Conservation (phyloP, 1,140 invertebrate genomes). For the Phenacoccus solenopsis region DNA sequence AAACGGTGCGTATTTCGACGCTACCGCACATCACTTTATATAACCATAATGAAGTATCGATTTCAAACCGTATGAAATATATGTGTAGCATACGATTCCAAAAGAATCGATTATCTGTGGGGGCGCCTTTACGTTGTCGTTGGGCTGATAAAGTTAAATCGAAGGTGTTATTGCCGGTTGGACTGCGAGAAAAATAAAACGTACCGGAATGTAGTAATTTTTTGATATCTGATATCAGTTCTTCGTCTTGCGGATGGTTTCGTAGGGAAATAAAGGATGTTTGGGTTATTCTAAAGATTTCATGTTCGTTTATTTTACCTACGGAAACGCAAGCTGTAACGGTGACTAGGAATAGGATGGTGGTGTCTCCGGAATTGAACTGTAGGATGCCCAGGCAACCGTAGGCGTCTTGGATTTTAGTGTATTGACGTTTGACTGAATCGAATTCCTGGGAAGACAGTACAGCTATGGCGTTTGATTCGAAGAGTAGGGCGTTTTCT, state of each 20-base stretch:
- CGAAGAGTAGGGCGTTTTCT: constrained; percentile 75
- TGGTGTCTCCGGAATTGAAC: constrained; percentile 68
- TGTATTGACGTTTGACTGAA: constrained; percentile 73
- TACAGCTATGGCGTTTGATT: constrained; percentile 75
- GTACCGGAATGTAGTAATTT: constrained; percentile 91
- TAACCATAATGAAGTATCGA: constrained; percentile 78
- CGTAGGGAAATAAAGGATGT: constrained; percentile 77
- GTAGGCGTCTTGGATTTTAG: constrained; percentile 81
- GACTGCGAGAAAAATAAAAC: constrained; percentile 86
- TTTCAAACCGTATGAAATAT: constrained; percentile 76
- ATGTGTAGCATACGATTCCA: constrained; percentile 92
- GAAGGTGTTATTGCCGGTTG: constrained; percentile 41
- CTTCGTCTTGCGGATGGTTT: constrained; percentile 64
- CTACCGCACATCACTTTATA: constrained; percentile 91
- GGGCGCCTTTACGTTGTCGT: constrained; percentile 56
- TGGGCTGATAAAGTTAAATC: constrained; percentile 91
- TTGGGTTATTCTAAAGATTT: constrained; percentile 87
- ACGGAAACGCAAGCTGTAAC: constrained; percentile 91
- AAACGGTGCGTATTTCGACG: constrained; percentile 89
- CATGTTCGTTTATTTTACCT: constrained; percentile 83
- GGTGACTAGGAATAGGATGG: constrained; percentile 72
- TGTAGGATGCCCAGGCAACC: constrained; percentile 83
- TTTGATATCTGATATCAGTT: constrained; percentile 63
- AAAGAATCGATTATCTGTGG: constrained; percentile 90
- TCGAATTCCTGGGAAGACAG: constrained; percentile 71